Base-by-base conservation (phyloP, 2,888 invertebrate genomes). In the Tachina fera region DNA sequence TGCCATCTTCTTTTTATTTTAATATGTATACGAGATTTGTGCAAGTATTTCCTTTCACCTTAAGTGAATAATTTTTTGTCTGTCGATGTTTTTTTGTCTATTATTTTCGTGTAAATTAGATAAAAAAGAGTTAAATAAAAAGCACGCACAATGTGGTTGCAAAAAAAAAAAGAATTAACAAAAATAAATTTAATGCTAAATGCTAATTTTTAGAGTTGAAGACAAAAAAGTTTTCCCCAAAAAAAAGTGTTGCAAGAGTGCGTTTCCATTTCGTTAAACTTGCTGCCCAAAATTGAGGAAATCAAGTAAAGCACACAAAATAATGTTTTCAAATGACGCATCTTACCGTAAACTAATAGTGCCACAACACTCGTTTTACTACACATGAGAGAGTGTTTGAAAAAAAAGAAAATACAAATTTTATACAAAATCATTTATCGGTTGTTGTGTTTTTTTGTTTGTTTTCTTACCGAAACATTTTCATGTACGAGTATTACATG, bases 91-190 rank as follows among this genome's bases (percentile, higher is more conserved):
- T 61, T 81, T 70, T 56, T 49, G 11, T 41, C 16, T 41, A 41
- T 65, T 58, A 70, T 67, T 60, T 79, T 65, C 61, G 78, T 79
- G 85, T 76, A 86, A 86, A 86, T 86, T 86, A 82, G 65, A 78
- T 71, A 78, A 78, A 71, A 19, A 11, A 58, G 41, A 31, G 31
- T 31, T 45, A 53, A 75, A 67, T 22, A 8, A 60, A 51, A 49
- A 61, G 53, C 14, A 78, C 61, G 61, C 61, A 78, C 45, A 43
- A 22, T 41, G 11, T 31, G 19, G 22, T 31, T 47, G 1, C 16
- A 39, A n/a, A 14, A 63, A 47, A 31, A 31, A 31, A 31, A 31
- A 0, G 31, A 31, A 31, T 76, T 39, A 67, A 49, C 47, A n/a
- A n/a, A n/a, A n/a, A n/a, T n/a, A n/a, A n/a, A n/a, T n/a, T n/a